phyloP scores from a whole-genome alignment of 2,113 vertebrate species.

The Pleuronectes platessa region DNA sequence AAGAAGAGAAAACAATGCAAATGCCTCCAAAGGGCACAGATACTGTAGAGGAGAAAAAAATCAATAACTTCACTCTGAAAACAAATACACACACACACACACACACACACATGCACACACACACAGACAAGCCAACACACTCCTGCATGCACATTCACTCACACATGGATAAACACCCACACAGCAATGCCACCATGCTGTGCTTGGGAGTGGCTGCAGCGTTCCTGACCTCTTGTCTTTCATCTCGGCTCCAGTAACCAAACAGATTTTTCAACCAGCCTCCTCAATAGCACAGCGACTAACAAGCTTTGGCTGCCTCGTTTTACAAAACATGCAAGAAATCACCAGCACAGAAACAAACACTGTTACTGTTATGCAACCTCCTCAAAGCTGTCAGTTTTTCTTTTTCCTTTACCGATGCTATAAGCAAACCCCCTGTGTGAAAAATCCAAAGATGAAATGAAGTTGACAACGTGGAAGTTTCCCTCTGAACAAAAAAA shows the following conservation, averaged over 20 bases:
- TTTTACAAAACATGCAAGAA: constrained; percentile 28
- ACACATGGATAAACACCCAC: constrained; percentile 11
- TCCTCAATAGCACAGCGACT: constrained; percentile 42
- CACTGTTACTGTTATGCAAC: constrained; percentile 19
- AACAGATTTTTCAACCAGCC: constrained; percentile 53
- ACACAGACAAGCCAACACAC: not conserved
- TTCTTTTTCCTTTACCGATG: not conserved
- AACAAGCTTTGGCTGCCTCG: constrained; percentile 41
- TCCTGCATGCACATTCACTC: constrained; percentile 8
- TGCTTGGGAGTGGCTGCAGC: constrained; percentile 43
- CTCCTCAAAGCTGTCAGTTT: constrained; percentile 20
- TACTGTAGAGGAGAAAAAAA: constrained; percentile 22
- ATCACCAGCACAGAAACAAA: constrained; percentile 33
- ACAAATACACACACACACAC: constrained; percentile 6
- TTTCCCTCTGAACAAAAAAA: constrained; percentile 32
- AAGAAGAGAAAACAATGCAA: not conserved
- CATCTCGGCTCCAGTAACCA: constrained; percentile 65
- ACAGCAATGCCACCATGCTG: constrained; percentile 46
- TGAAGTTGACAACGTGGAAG: constrained; percentile 1
- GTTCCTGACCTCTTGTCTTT: constrained; percentile 71
- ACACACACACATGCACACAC: constrained; percentile 34
- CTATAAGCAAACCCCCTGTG: not conserved
- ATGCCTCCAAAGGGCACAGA: not conserved
- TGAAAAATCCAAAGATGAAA: constrained; percentile 31
- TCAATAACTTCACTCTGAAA: constrained; percentile 8